A percentile compares a stretch with the other conserved stretches of the same genome.
These are phyloP conservation scores for Mionectes macconnelli DNA, from an alignment of 2,113 vertebrate species.

Conservation along the genomic window DNA sequence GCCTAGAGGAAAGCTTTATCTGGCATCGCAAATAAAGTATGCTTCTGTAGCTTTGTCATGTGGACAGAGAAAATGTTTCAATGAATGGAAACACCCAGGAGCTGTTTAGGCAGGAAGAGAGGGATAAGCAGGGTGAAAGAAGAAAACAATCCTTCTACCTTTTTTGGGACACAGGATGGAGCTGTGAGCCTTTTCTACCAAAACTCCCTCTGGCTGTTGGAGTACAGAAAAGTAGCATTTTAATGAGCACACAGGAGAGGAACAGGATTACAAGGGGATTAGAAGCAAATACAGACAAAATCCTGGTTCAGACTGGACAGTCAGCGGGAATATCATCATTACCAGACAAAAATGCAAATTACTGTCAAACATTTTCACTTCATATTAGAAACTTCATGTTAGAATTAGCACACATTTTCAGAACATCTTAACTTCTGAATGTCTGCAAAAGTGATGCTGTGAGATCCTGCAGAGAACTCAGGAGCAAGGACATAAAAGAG, in stretches of 20 bases:
- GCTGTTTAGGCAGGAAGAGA: background rate
- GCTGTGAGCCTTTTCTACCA: conserved; percentile 68
- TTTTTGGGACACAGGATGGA: conserved; percentile 63
- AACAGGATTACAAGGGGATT: background rate
- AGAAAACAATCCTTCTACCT: conserved; percentile 42
- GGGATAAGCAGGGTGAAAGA: background rate
- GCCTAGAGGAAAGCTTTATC: background rate
- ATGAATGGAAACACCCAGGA: background rate
- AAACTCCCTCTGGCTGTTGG: conserved; percentile 67
- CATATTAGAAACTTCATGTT: background rate
- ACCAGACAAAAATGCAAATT: background rate
- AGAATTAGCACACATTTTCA: background rate
- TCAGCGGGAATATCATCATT: background rate
- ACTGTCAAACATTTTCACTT: background rate
- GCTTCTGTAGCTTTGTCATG: background rate
- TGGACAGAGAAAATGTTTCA: background rate
- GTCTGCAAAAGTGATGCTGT: background rate
- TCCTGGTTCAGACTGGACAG: background rate
- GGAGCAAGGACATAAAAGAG: background rate
- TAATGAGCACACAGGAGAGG: background rate
- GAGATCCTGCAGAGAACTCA: background rate
- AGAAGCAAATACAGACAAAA: background rate
- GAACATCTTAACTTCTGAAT: background rate
- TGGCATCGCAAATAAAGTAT: background rate
- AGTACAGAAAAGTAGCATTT: background rate